Evolutionary conservation across 2,797 vertebrate genomes (phyloP).

Genomic region (Staurois parvus): DNA sequence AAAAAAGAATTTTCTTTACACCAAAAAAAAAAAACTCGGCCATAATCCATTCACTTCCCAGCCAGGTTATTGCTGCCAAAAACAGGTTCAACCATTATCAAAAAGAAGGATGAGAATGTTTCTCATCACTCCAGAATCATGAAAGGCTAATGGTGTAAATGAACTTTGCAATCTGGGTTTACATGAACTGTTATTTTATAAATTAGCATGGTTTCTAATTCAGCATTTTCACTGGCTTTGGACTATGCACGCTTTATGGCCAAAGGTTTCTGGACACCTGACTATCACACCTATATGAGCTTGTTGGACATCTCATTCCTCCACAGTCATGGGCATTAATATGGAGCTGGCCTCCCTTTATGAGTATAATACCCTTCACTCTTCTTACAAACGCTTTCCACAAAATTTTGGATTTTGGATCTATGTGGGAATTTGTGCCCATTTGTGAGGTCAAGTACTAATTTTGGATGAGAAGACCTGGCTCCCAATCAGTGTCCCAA

Average conservation of each 20-base stretch:
- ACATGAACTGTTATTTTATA: not conserved
- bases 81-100: not conserved
- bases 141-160: too few relatives aligned
- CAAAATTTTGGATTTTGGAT: too few relatives aligned
- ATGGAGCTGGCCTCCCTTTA: too few relatives aligned
- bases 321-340: too few relatives aligned
- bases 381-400: not conserved
- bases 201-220: not conserved
- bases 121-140: not conserved
- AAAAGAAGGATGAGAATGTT: not conserved
- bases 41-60: not conserved
- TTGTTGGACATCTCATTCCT: too few relatives aligned
- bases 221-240: not conserved
- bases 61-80: not conserved
- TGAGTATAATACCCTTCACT: not conserved
- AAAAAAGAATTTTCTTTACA: conserved; percentile 2
- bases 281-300: too few relatives aligned
- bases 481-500: not conserved
- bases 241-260: not conserved
- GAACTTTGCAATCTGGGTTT: not conserved
- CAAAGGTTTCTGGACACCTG: not conserved
- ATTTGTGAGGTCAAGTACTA: not conserved
- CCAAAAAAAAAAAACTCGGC: not conserved
- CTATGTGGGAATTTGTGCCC: too few relatives aligned
- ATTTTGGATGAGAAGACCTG: not conserved